phyloP scores from a whole-genome alignment of 2,797 vertebrate species.

The Dermochelys coriacea region DNA sequence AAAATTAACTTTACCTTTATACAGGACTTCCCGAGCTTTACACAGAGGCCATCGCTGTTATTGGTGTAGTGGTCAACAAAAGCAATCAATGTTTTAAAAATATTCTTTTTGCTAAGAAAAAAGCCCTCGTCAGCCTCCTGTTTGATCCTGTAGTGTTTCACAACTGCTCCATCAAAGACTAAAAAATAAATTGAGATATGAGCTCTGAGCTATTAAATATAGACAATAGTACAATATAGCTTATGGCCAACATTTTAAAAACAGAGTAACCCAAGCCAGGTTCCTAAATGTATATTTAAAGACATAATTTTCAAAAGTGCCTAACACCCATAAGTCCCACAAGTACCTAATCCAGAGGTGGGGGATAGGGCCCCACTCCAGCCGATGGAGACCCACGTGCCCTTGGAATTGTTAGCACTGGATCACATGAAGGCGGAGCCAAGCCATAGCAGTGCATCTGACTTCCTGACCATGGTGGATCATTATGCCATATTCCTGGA shows the following conservation, averaged over 20 bases:
- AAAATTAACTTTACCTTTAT: constrained; percentile 84
- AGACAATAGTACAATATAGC: background rate
- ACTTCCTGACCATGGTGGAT: background rate
- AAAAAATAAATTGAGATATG: constrained; percentile 42
- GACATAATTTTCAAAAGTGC: background rate
- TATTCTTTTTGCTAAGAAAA: constrained; percentile 81
- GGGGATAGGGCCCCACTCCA: background rate
- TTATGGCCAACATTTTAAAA: background rate
- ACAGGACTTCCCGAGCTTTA: constrained; percentile 87
- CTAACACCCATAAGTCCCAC: background rate
- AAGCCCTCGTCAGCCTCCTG: constrained; percentile 82
- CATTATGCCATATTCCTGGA: background rate
- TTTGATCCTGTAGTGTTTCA: constrained; percentile 94
- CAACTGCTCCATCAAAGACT: constrained; percentile 87
- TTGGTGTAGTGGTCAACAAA: constrained; percentile 87
- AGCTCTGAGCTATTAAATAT: background rate
- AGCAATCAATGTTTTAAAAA: constrained; percentile 84
- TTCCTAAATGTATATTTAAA: background rate
- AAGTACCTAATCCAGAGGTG: background rate
- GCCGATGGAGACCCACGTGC: background rate
- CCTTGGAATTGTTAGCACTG: background rate
- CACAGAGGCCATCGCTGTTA: constrained; percentile 87
- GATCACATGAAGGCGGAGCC: background rate
- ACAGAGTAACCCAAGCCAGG: background rate
- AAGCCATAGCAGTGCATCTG: background rate